These are phyloP conservation scores for Cynodonichthys magdalenae DNA, from an alignment of 2,797 vertebrate species.

Conservation along the genomic window DNA sequence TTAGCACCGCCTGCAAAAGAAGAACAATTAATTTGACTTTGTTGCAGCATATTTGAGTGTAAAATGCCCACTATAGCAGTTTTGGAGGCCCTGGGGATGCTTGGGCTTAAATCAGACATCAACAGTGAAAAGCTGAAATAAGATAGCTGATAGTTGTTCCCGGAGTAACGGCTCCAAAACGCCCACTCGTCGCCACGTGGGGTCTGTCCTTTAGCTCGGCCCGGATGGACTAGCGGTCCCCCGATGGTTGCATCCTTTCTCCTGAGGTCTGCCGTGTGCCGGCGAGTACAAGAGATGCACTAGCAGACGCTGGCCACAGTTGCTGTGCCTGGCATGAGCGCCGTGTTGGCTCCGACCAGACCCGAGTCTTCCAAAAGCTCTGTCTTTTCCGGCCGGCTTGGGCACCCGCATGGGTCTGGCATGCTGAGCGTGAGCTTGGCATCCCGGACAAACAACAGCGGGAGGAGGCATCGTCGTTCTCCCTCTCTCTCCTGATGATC, in stretches of 20 bases:
- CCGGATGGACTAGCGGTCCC: constrained; percentile 71
- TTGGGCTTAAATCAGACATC: constrained; percentile 66
- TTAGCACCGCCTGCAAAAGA: constrained; percentile 5
- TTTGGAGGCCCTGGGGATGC: constrained; percentile 37
- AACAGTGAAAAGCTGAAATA: constrained; percentile 44
- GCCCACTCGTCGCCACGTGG: constrained; percentile 64
- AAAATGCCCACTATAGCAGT: constrained; percentile 29
- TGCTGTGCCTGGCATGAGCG: constrained; percentile 66
- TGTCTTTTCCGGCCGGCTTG: constrained; percentile 81
- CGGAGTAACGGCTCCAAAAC: constrained; percentile 46
- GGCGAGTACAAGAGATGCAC: constrained; percentile 54
- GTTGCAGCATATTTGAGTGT: constrained; percentile 9
- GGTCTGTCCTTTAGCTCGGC: constrained; percentile 59
- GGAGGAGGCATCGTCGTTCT: constrained; percentile 71
- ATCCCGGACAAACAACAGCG: constrained; percentile 73
- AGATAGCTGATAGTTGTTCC: constrained; percentile 46
- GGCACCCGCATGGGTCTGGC: constrained; percentile 76
- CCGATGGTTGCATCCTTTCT: constrained; percentile 71
- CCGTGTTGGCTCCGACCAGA: constrained; percentile 52
- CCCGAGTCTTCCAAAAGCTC: constrained; percentile 74
- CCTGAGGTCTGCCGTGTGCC: constrained; percentile 63
- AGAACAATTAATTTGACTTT: constrained; percentile 23
- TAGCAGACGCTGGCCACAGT: constrained; percentile 74
- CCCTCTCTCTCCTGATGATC: constrained; percentile 60
- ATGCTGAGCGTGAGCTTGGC: constrained; percentile 69